Base-by-base conservation (phyloP, 2,113 vertebrate genomes). In the Neodon shergylaensis region DNA sequence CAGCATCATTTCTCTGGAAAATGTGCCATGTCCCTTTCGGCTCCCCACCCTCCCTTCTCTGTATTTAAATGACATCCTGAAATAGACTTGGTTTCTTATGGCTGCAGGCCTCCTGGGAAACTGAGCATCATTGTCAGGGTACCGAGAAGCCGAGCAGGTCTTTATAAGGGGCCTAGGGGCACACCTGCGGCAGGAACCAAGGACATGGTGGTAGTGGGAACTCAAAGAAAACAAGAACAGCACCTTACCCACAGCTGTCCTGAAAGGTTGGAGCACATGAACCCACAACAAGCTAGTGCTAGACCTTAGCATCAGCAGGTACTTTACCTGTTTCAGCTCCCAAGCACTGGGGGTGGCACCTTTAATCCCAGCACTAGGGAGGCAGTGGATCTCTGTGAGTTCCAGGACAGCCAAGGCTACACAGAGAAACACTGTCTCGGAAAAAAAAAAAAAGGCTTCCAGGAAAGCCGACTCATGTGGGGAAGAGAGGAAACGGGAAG, bases 51-150 rank as follows among this genome's bases (percentile, higher is more conserved):
- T 94, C 96, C 97, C 97, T 98, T 98, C 96, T 98, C 98, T 98
- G 96, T 97, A 98, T 98, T 97, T 97, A 98, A 97, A 97, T 97
- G 97, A 97, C 92, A 1, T 88, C 97, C 98, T 98, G 98, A 98
- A 99, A 99, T 99, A 99, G 98, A 96, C 70, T 97, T 73, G 94
- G 96, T 97, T 98, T 97, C 97, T 97, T 96, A 95, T 97, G 98
- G 58, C 96, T 70, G 81, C 81, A 83, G 68, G 94, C 88, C 95
- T 90, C 83, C 65, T 14, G 31, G 73, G 91, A 96, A 92, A 91
- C 52, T 63, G 92, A 54, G 26, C 74, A 11, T 76, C 28, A 26
- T 42, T 72, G 79, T 95, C n/a, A 44, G 96, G 97, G 74, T 1
- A 31, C 58, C 3, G 0, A 88, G 94, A 39, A 52, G n/a, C 73